Percentiles rank a stretch among this genome's conserved stretches.
Conservation (phyloP, 2,113 vertebrate genomes). For the Phalacrocorax pelagicus region DNA sequence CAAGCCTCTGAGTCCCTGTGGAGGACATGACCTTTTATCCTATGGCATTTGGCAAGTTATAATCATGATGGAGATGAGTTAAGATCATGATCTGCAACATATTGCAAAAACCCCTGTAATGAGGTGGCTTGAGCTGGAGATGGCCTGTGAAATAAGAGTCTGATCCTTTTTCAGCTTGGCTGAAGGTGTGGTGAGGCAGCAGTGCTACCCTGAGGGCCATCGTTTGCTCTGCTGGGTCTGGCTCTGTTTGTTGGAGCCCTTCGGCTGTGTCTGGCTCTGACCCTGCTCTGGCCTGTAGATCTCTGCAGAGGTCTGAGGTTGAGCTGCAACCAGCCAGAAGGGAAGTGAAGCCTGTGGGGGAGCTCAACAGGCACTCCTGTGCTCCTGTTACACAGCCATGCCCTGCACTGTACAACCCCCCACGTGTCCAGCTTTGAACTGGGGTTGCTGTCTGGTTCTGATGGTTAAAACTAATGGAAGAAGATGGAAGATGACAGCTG, state of each 20-base stretch:
- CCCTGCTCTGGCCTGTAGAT: not conserved
- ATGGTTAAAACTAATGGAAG: not conserved
- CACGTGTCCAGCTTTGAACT: fast-evolving
- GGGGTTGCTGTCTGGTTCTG: not conserved
- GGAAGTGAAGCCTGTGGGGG: not conserved
- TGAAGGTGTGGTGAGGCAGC: not conserved
- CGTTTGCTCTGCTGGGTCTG: not conserved
- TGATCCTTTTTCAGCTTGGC: not conserved
- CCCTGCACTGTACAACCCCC: not conserved
- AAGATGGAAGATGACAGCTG: not conserved
- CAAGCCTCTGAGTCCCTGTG: not conserved
- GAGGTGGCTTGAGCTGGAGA: not conserved
- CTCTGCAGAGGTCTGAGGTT: not conserved
- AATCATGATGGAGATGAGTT: not conserved
- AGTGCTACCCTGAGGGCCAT: not conserved
- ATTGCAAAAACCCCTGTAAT: not conserved
- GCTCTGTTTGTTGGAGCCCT: not conserved
- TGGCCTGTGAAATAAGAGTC: not conserved
- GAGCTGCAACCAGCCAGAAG: not conserved
- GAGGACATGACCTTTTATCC: not conserved
- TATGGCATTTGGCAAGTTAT: not conserved
- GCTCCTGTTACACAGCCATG: not conserved
- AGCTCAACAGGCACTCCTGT: not conserved
- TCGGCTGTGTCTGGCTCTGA: not conserved
- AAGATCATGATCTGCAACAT: not conserved